Evolutionary conservation across 2,888 invertebrate species (phyloP), one percentile per base, ranked within the genome.

Genomic region (Caenorhabditis uteleia): DNA sequence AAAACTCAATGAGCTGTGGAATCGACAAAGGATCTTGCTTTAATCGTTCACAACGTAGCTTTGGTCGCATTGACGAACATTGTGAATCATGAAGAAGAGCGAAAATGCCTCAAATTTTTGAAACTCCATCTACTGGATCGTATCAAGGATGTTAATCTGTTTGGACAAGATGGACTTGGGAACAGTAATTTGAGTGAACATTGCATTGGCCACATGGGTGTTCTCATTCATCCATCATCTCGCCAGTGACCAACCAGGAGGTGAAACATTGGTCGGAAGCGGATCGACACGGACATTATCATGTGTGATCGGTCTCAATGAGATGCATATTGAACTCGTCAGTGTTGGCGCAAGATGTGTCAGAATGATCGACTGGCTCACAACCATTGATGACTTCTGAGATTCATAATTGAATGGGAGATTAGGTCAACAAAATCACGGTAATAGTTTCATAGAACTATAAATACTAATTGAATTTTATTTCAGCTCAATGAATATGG

Each of bases 211-310:
- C 5, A 93, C 92, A 7, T 90, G 92, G 0, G 85, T 93, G 25
- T 92, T 93, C 84, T 92, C 91, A 42, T 91, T 93, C 84, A 87
- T 93, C 1, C 93, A 93, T 83, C 92, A 92, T 84, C 86, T 93
- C 75, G 91, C 91, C 12, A 91, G 91, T 81, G 58, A 68, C 26
- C 74, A 75, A 16, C 59, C 61, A 7, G 68, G 70, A 29, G 68
- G 74, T 23, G 91, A 91, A 6, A 91, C 91, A 3, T 86, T 92
- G 36, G 91, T 92, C 20, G 89, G 90, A 34, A 91, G 91, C 84
- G 92, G 92, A n/a, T 91, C 92, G 90, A 91, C 92, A 89, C 91
- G 92, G 83, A 90, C 91, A 20, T 86, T 93, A 33, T 85, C 92
- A 23, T 89, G 90, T 83, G 91, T 92, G n/a, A 91, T 92, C 61